A percentile compares a stretch with the other conserved stretches of the same genome.
phyloP scores from a whole-genome alignment of 2,888 invertebrate genomes.

The Cheilosia vulpina region DNA sequence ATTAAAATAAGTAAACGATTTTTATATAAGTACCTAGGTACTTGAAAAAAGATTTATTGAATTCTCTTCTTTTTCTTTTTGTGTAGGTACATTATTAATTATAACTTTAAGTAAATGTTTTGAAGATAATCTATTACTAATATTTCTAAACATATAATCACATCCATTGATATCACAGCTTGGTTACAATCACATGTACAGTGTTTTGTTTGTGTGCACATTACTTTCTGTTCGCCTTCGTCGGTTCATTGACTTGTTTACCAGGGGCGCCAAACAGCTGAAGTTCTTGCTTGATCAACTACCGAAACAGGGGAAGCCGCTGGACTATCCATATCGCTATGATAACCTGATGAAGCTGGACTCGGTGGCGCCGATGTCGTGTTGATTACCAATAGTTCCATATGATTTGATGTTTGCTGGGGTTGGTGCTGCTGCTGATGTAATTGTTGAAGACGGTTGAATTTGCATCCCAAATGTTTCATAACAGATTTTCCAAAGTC shows the following conservation, averaged over 20 bases:
- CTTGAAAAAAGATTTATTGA: neutral
- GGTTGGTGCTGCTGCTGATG: constrained; percentile 25
- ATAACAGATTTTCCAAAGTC: constrained; percentile 93
- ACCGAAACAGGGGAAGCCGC: constrained; percentile 76
- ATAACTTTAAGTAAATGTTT: no score
- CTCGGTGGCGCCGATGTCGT: constrained; percentile 79
- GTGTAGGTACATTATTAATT: neutral
- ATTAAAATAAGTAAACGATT: neutral
- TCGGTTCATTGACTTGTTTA: constrained; percentile 61
- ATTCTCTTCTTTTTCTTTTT: neutral
- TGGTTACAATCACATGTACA: neutral
- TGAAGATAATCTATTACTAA: constrained; percentile 3
- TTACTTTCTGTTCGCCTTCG: neutral
- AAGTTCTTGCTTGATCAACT: constrained; percentile 43
- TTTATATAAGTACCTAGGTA: neutral
- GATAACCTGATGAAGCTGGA: constrained; percentile 82
- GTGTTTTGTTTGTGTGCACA: neutral
- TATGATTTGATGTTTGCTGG: constrained; percentile 68
- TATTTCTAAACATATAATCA: constrained; percentile 26
- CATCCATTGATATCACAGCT: constrained; percentile 50
- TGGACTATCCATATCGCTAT: constrained; percentile 80
- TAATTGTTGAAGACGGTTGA: constrained; percentile 84
- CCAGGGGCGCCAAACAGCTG: constrained; percentile 81
- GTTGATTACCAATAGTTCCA: constrained; percentile 67
- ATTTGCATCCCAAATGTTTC: constrained; percentile 93